phyloP scores from a whole-genome alignment of 2,113 vertebrate genomes.

The Hippocampus abdominalis region DNA sequence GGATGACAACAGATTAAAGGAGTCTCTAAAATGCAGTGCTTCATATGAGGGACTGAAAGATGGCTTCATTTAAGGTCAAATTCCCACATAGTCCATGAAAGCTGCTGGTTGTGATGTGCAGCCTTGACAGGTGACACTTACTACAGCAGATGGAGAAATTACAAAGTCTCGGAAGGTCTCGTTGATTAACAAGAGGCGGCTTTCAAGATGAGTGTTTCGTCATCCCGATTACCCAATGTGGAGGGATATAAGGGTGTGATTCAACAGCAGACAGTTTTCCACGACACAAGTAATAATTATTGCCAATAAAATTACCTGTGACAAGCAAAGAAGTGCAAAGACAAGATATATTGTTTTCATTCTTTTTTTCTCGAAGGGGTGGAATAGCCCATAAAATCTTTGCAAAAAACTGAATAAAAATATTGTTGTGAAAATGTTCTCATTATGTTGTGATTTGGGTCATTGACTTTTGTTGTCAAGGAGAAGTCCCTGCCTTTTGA shows the following conservation, averaged over 20 bases:
- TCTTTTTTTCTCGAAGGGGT: neutral
- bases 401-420: neutral
- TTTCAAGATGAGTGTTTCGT: conserved; percentile 12
- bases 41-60: neutral
- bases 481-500: neutral
- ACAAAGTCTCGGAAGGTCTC: conserved; percentile 38
- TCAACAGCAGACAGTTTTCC: neutral
- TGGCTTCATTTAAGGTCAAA: neutral
- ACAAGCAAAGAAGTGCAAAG: neutral
- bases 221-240: conserved; percentile 20
- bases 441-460: neutral
- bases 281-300: neutral
- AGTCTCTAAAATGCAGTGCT: conserved; percentile 25
- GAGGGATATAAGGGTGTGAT: conserved; percentile 9
- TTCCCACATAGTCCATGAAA: conserved; percentile 27
- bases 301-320: neutral
- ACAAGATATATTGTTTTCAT: neutral
- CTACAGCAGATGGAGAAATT: conserved; percentile 41
- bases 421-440: neutral
- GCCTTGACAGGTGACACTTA: conserved; percentile 36
- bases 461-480: neutral
- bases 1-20: conserved; percentile 15
- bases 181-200: conserved; percentile 23
- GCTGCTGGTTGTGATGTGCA: conserved; percentile 7
- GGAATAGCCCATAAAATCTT: neutral